Percentiles rank a stretch among this genome's conserved stretches.
These are phyloP conservation scores for Frankliniella fusca DNA, from an alignment of 2,888 invertebrate genomes.

Conservation along the genomic window DNA sequence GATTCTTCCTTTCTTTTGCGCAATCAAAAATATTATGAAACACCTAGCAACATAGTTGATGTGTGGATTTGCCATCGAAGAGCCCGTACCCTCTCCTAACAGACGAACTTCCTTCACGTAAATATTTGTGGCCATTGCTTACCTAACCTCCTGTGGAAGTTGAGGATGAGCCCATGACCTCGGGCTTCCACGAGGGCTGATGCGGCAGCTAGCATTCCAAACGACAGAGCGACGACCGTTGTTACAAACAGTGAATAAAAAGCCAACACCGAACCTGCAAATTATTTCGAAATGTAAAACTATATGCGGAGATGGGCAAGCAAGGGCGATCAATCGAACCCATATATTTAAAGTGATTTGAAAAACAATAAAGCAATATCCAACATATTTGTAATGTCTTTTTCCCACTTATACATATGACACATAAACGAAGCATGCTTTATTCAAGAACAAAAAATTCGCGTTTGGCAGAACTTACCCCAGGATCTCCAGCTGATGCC, in stretches of 20 bases:
- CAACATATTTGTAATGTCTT: not conserved
- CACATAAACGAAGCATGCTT: not conserved
- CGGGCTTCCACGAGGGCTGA: not conserved
- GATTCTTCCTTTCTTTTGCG: no score
- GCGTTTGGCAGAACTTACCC: no score
- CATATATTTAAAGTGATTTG: not conserved
- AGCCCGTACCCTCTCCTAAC: no score
- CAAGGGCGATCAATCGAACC: not conserved
- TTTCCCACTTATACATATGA: not conserved
- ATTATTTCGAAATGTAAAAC: not conserved
- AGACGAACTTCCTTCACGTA: no score
- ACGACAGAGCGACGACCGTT: not conserved
- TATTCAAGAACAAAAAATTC: no score
- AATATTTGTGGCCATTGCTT: no score
- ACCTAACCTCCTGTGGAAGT: not conserved
- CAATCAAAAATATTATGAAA: no score
- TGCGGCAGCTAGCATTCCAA: not conserved
- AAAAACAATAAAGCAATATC: not conserved
- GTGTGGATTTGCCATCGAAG: no score
- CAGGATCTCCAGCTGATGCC: no score
- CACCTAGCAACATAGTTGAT: no score
- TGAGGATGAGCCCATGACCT: not conserved
- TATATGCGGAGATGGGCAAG: not conserved
- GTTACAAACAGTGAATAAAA: not conserved
- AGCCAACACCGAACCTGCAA: not conserved